These are phyloP conservation scores for Cosmia trapezina DNA, from an alignment of 2,888 invertebrate species.

Conservation along the genomic window DNA sequence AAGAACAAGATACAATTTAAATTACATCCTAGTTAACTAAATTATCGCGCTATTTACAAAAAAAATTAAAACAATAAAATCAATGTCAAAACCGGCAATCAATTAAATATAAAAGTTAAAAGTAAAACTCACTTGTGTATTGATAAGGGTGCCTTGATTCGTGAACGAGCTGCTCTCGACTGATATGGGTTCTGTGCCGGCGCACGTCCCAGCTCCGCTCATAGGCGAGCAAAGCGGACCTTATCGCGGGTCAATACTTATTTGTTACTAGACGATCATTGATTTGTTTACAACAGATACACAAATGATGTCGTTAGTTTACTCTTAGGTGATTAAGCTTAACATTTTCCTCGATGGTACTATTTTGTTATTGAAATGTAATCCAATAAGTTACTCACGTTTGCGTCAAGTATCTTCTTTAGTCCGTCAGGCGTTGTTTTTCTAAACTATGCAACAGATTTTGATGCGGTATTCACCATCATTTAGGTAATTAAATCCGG, in stretches of 20 bases:
- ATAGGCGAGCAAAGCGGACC: conserved; percentile 37
- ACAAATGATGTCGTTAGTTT: conserved; percentile 17
- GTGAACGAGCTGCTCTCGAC: conserved; percentile 54
- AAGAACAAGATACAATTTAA: neutral
- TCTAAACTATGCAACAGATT: too few species aligned
- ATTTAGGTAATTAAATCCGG: too few species aligned
- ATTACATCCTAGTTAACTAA: neutral
- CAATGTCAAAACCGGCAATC: neutral
- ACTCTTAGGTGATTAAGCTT: conserved; percentile 21
- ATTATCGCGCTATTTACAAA: neutral
- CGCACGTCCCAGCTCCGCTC: conserved; percentile 22
- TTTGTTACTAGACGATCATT: conserved; percentile 42
- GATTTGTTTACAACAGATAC: conserved; percentile 26
- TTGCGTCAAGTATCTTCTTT: too few species aligned
- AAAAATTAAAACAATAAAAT: neutral
- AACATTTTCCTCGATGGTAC: neutral
- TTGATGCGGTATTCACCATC: too few species aligned
- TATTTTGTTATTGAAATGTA: neutral
- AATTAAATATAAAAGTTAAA: conserved; percentile 22
- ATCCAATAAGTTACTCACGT: neutral
- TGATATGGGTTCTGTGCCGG: conserved; percentile 47
- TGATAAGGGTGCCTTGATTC: conserved; percentile 70
- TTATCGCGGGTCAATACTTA: conserved; percentile 57
- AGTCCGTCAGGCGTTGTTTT: too few species aligned
- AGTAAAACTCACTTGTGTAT: conserved; percentile 68